These are phyloP conservation scores for Eristalis tenax DNA, from an alignment of 2,888 invertebrate genomes.

Conservation along the genomic window DNA sequence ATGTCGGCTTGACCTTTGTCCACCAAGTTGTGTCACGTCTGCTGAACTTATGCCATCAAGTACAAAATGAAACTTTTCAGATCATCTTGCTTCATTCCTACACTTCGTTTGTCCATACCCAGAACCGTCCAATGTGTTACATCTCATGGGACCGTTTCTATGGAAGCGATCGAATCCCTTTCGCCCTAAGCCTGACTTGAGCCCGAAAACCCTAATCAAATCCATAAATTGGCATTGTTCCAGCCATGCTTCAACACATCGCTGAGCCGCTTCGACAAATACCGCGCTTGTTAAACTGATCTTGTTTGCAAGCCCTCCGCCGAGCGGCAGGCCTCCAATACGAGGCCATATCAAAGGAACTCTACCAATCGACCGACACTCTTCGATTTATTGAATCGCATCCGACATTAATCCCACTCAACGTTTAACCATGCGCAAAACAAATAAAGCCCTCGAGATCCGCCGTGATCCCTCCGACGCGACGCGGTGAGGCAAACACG, in stretches of 20 bases:
- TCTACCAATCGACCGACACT: constrained; percentile 57
- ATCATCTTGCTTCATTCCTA: too few species aligned
- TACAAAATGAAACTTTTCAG: too few species aligned
- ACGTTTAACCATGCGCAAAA: constrained; percentile 70
- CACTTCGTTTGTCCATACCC: background rate
- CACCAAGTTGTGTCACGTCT: too few species aligned
- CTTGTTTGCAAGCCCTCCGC: background rate
- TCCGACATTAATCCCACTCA: constrained; percentile 71
- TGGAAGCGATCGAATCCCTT: background rate
- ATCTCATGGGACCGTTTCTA: constrained; percentile 9
- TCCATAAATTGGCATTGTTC: constrained; percentile 55
- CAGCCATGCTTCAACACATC: constrained; percentile 16
- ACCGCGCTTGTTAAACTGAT: constrained; percentile 47
- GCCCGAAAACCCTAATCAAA: constrained; percentile 40
- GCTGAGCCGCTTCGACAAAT: constrained; percentile 1
- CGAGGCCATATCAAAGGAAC: constrained; percentile 58
- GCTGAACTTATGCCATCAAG: too few species aligned
- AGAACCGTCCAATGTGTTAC: background rate
- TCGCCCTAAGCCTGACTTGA: constrained; percentile 5
- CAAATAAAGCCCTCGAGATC: constrained; percentile 69
- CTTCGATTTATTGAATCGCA: constrained; percentile 71
- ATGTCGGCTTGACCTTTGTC: too few species aligned
- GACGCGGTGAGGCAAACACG: constrained; percentile 33
- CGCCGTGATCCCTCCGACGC: constrained; percentile 9
- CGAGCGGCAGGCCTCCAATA: too few species aligned